Evolutionary conservation across 2,113 vertebrate species (phyloP).

Genomic region (Strigops habroptila): DNA sequence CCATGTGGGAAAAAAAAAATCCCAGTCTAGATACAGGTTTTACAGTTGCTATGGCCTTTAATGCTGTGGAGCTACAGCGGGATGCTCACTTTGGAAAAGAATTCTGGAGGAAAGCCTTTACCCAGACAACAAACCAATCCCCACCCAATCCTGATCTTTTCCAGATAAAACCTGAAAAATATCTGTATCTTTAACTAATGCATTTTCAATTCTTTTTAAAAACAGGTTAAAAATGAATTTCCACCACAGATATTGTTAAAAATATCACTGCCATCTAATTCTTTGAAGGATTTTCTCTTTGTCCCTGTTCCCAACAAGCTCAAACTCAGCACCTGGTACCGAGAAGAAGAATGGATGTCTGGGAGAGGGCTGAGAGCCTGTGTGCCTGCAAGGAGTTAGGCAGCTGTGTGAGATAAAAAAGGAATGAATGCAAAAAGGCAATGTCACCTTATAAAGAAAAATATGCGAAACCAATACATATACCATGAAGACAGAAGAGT

Average conservation of each 20-base stretch:
- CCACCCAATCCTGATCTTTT: neutral
- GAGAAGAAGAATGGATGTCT: constrained; percentile 17
- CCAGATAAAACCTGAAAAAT: neutral
- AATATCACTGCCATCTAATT: neutral
- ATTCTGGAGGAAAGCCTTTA: neutral
- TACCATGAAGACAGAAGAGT: neutral
- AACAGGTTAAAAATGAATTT: neutral
- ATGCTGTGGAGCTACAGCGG: neutral
- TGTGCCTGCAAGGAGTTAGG: neutral
- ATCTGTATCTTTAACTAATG: neutral
- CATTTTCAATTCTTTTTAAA: neutral
- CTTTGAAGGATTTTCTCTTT: neutral
- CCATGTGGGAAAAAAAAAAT: neutral
- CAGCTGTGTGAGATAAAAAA: constrained; percentile 15
- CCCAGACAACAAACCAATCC: neutral
- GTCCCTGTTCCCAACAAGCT: neutral
- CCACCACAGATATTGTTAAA: neutral
- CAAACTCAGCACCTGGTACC: constrained; percentile 2
- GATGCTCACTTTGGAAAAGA: neutral
- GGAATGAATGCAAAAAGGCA: neutral
- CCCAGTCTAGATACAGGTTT: neutral
- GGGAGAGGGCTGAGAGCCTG: neutral
- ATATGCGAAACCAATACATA: neutral
- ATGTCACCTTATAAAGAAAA: neutral
- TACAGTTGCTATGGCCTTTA: neutral